Conservation (phyloP, 1,140 invertebrate species). For the Archivesica marissinica region DNA sequence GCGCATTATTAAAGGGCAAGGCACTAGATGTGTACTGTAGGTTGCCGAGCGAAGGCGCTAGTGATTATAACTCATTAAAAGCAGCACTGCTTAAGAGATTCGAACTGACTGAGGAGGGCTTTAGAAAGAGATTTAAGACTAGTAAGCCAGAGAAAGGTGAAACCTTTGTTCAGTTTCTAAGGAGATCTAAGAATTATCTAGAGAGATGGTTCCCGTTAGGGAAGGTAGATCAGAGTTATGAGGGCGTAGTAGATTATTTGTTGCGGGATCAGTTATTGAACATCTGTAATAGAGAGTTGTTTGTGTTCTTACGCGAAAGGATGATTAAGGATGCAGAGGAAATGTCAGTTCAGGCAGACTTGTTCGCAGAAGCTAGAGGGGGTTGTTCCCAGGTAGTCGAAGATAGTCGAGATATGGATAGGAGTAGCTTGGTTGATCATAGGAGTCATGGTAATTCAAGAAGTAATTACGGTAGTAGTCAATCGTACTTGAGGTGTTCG, state of each 20-base stretch:
- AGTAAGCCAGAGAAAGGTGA: slow-evolving; percentile 62
- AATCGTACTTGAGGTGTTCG: too few species aligned
- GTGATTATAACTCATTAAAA: slow-evolving; percentile 64
- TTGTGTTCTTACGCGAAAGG: slow-evolving; percentile 33
- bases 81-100: slow-evolving; percentile 64
- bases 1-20: slow-evolving; percentile 61
- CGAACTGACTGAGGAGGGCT: slow-evolving; percentile 66
- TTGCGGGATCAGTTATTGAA: slow-evolving; percentile 38
- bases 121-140: slow-evolving; percentile 43
- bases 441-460: too few species aligned
- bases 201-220: slow-evolving; percentile 20
- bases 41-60: slow-evolving; percentile 52
- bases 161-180: slow-evolving; percentile 43
- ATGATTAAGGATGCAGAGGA: too few species aligned
- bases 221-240: not conserved
- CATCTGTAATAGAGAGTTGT: slow-evolving; percentile 9
- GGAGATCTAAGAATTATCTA: slow-evolving; percentile 11
- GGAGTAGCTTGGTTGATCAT: too few species aligned
- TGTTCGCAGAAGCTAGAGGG: too few species aligned
- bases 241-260: slow-evolving; percentile 7
- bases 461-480: too few species aligned
- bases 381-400: too few species aligned
- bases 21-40: slow-evolving; percentile 66
- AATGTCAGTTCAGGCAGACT: too few species aligned
- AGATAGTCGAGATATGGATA: too few species aligned